Percentiles rank a stretch among this genome's conserved stretches.
Conservation (phyloP, 2,888 invertebrate genomes). For the Tupiocoris notatus region DNA sequence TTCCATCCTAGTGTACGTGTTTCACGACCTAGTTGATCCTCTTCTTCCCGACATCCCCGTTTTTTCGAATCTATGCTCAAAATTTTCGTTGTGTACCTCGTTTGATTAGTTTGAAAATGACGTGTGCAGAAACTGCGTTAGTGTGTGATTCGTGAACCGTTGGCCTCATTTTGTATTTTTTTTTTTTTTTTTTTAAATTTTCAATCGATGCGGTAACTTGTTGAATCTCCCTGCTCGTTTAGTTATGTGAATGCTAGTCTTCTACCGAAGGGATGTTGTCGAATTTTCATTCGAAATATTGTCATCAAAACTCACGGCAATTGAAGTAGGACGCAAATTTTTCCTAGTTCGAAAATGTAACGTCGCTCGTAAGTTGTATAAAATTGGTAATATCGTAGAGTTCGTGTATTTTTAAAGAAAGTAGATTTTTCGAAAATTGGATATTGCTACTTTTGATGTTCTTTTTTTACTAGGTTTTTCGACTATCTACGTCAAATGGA, state of each 20-base stretch:
- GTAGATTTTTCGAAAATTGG: slow-evolving; percentile 19
- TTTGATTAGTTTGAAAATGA: background rate
- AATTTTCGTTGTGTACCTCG: slow-evolving; percentile 30
- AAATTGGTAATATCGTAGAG: slow-evolving; percentile 22
- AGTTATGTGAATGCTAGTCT: slow-evolving; percentile 41
- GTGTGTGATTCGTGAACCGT: slow-evolving; percentile 9
- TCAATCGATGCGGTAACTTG: background rate
- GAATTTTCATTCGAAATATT: background rate
- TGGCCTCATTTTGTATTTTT: background rate
- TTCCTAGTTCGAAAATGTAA: slow-evolving; percentile 15
- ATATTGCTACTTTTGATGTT: slow-evolving; percentile 25
- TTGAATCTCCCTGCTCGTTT: background rate
- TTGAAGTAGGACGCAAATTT: background rate
- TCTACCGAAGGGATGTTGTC: background rate
- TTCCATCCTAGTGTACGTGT: background rate
- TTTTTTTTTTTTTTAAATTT: background rate
- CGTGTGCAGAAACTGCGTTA: background rate
- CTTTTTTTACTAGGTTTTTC: slow-evolving; percentile 20
- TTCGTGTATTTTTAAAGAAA: slow-evolving; percentile 22
- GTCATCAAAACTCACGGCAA: background rate
- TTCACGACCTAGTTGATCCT: background rate
- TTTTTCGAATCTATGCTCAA: slow-evolving; percentile 20
- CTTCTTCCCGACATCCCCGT: slow-evolving; percentile 12
- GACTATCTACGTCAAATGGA: background rate
- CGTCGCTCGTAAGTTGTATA: slow-evolving; percentile 26